These are phyloP conservation scores for Drosophila mulleri DNA, from an alignment of 2,888 invertebrate genomes.

Conservation along the genomic window DNA sequence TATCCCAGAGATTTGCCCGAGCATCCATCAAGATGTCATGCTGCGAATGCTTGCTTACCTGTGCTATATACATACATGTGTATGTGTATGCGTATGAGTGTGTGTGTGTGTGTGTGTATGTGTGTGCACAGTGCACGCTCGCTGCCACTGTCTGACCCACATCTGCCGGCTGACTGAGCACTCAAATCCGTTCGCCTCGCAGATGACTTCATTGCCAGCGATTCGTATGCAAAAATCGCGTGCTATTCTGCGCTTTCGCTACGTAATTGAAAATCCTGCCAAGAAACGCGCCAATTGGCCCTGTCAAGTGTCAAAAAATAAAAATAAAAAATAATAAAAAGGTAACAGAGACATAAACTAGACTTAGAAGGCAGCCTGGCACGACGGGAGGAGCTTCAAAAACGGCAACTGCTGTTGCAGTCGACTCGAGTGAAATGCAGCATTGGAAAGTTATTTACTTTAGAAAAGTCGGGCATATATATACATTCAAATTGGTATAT, in stretches of 20 bases:
- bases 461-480: neutral
- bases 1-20: neutral
- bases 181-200: constrained; percentile 4
- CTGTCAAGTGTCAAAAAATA: constrained; percentile 61
- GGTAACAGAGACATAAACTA: constrained; percentile 34
- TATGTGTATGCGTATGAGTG: neutral
- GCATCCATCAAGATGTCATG: constrained; percentile 14
- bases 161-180: constrained; percentile 20
- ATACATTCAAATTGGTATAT: neutral
- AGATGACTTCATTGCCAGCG: constrained; percentile 40
- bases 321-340: constrained; percentile 33
- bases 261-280: constrained; percentile 66
- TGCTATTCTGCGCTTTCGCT: constrained; percentile 20
- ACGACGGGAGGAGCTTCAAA: neutral
- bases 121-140: neutral
- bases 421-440: neutral
- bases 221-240: constrained; percentile 34
- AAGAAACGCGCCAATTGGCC: constrained; percentile 46
- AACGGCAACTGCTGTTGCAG: neutral
- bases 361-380: neutral
- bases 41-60: neutral
- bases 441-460: neutral
- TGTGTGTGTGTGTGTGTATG: neutral
- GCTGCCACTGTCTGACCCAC: constrained; percentile 16
- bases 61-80: neutral